phyloP scores from a whole-genome alignment of 1,140 invertebrate genomes.

The Caligus rogercresseyi region DNA sequence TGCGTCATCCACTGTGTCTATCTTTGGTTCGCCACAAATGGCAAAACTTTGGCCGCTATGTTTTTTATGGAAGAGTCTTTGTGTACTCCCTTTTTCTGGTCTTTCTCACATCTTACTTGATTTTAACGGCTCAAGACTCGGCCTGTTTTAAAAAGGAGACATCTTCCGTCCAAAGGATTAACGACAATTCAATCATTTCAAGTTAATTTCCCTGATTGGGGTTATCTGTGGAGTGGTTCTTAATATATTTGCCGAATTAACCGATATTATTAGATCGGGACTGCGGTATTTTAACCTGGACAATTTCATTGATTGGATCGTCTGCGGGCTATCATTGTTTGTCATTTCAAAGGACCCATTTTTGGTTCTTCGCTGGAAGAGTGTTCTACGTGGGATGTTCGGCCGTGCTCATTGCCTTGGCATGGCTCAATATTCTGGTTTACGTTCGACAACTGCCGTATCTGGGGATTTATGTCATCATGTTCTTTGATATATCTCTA shows the following conservation, averaged over 20 bases:
- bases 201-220: neutral
- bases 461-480: constrained; percentile 39
- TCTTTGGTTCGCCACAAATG: constrained; percentile 35
- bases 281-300: constrained; percentile 32
- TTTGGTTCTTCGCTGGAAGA: constrained; percentile 26
- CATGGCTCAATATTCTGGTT: constrained; percentile 36
- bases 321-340: constrained; percentile 31
- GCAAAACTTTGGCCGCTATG: constrained; percentile 31
- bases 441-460: constrained; percentile 33
- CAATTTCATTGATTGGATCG: constrained; percentile 34
- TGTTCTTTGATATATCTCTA: constrained; percentile 36
- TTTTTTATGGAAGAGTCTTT: constrained; percentile 35
- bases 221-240: neutral
- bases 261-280: constrained; percentile 21
- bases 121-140: constrained; percentile 27
- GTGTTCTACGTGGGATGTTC: constrained; percentile 37
- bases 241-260: neutral
- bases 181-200: neutral
- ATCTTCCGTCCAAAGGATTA: neutral
- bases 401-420: constrained; percentile 32
- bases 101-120: constrained; percentile 33
- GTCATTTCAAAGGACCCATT: constrained; percentile 31
- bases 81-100: constrained; percentile 34
- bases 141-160: no score
- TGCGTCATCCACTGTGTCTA: constrained; percentile 34